Base-by-base conservation (phyloP, 2,797 vertebrate species). In the Silurus lanzhouensis region DNA sequence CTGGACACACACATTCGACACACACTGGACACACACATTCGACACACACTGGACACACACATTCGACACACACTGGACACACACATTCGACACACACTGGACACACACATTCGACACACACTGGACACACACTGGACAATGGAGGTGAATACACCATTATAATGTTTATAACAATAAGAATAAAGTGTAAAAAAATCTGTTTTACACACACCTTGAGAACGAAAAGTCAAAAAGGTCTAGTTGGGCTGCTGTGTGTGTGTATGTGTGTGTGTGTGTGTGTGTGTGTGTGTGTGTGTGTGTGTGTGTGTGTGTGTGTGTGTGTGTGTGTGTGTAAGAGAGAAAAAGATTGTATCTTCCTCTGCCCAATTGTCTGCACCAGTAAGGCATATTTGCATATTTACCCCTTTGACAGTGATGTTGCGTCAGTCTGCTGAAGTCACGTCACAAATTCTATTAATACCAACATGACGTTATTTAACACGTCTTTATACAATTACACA, bases 361-460 rank as follows among this genome's bases (percentile, higher is more conserved):
- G 15, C 25, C 52, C 8, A 15, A 7, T 76, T 76, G 55, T 76
- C 55, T 17, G 57, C 25, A 78, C 67, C 12, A 52, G 27, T 83
- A n/a, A 72, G 79, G 66, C 19, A 44, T 61, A 68, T 66, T 75
- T 81, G 52, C 78, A 76, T 83, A 74, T 44, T 84, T 83, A 85
- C 85, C 83, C 85, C 87, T 88, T 83, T 67, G 17, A 70, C 38
- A 82, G 13, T 0, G 71, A 84, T 48, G 66, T 9, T 27, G 1
- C 38, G 20, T 58, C 83, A 60, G 58, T 63, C n/a, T 27, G 22
- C 84, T 68, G 48, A 86, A 19, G 72, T 78, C 81, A 86, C 17
- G n/a, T 48, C 1, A 25, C 22, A 13, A 55, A 66, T 71, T 80
- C 25, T 66, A 25, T 81, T 57, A 85, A 66, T 6, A 58, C 19